Conservation (phyloP, 2,888 invertebrate genomes). For the Podotricha telesiphe region DNA sequence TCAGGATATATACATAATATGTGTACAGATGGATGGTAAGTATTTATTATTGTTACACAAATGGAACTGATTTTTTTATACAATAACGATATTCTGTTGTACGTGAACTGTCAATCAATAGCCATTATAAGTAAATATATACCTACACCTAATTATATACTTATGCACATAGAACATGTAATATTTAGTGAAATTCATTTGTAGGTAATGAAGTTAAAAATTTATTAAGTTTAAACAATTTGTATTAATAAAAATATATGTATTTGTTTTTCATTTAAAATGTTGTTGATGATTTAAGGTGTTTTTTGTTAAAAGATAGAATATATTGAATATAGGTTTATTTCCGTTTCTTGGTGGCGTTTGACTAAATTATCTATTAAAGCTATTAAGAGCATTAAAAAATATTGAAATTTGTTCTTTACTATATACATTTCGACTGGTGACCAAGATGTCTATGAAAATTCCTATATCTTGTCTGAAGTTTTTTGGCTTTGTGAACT, state of each 20-base stretch:
- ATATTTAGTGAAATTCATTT: neutral
- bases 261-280: neutral
- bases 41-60: neutral
- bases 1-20: neutral
- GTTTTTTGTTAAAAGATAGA: slow-evolving; percentile 4
- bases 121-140: neutral
- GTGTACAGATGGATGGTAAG: neutral
- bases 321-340: neutral
- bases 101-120: neutral
- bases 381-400: neutral
- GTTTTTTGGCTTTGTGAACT: neutral
- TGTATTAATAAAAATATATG: neutral
- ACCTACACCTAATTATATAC: neutral
- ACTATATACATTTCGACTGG: neutral
- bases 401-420: neutral
- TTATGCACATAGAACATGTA: neutral
- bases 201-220: neutral
- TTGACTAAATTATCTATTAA: neutral
- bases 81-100: neutral
- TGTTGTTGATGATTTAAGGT: slow-evolving; percentile 5
- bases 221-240: neutral
- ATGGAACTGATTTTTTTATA: neutral
- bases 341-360: neutral
- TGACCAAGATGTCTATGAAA: too few relatives aligned
- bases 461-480: too few relatives aligned